Evolutionary conservation across 1,140 invertebrate species (phyloP), one percentile per base, ranked within the genome.

Genomic region (Tyrophagus putrescentiae): DNA sequence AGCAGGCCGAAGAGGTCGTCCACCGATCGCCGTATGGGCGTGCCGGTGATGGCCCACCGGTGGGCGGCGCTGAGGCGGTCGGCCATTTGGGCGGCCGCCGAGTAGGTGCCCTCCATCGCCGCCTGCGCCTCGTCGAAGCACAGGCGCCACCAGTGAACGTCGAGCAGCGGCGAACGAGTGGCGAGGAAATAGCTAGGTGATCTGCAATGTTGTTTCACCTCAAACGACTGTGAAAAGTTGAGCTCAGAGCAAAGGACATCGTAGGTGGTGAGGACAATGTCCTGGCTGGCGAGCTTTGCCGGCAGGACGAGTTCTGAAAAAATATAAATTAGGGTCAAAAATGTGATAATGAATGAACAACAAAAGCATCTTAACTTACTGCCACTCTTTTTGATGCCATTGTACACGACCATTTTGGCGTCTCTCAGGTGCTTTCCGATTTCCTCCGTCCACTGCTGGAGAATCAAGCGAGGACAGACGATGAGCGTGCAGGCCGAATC

Each of bases 41-140:
- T 87, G 25, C 84, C 84, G 28, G 83, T 84, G 1, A 87, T 77
- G 61, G 83, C 84, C 85, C 85, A 88, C 56, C 80, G 75, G 57
- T 67, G 60, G 16, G 61, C 21, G 33, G 79, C 77, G 21, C 67
- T 67, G 25, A 85, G 67, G 64, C 75, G 69, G 18, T 73, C 67
- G 1, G 81, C 82, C 81, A 87, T 83, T 64, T 76, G 72, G 1
- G 81, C 77, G 34, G 76, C 76, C 69, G 73, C 76, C 31, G 75
- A 75, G 3, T 76, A 73, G 1, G 76, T 72, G 62, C 75, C 74
- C 70, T 86, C 84, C n/a, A n/a, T n/a, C 1, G 86, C 83, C 77
- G 85, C 84, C 73, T 88, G 85, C 36, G 84, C 84, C 74, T 88
- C 85, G 73, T 88, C 85, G 13, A 87, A 71, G 68, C 82, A 84